phyloP scores from a whole-genome alignment of 2,797 vertebrate genomes.

The Fistularia commersonii region DNA sequence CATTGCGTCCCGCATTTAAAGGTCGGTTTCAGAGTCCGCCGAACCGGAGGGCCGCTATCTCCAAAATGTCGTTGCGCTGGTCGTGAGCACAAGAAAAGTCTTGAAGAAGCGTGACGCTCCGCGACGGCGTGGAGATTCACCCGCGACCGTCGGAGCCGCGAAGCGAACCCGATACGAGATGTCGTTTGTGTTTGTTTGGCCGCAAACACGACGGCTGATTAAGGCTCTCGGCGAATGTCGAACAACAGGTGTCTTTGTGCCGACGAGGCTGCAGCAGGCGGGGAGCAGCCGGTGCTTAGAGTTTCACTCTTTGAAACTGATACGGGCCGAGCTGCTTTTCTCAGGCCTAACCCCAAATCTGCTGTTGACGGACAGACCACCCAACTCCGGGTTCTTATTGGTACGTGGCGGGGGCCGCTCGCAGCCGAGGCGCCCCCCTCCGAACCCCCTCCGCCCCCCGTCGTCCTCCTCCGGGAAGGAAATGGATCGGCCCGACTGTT shows the following conservation, averaged over 20 bases:
- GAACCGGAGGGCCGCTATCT: too few species aligned
- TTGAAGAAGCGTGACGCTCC: too few species aligned
- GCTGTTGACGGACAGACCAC: slow-evolving; percentile 82
- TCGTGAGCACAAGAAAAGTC: too few species aligned
- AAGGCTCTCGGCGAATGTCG: slow-evolving; percentile 59
- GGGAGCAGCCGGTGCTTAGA: slow-evolving; percentile 63
- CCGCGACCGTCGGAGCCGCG: too few species aligned
- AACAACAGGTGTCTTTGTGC: slow-evolving; percentile 86
- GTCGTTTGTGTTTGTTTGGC: slow-evolving; percentile 62
- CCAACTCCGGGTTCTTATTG: slow-evolving; percentile 76
- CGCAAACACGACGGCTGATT: slow-evolving; percentile 72
- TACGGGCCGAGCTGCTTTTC: slow-evolving; percentile 78
- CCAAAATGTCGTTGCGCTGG: too few species aligned
- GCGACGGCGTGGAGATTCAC: too few species aligned
- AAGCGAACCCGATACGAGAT: slow-evolving; percentile 41
- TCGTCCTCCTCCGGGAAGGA: slow-evolving; percentile 70
- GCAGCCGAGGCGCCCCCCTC: slow-evolving; percentile 56
- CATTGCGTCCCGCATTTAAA: too few species aligned
- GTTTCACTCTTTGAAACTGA: slow-evolving; percentile 84
- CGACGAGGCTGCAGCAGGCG: slow-evolving; percentile 55
- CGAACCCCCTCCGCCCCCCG: slow-evolving; percentile 21
- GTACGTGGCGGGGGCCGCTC: slow-evolving; percentile 62
- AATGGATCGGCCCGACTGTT: slow-evolving; percentile 66
- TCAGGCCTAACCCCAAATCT: slow-evolving; percentile 78
- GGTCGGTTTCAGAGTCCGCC: too few species aligned